Evolutionary conservation across 2,888 invertebrate genomes (phyloP).

Genomic region (Quadriops clusia): DNA sequence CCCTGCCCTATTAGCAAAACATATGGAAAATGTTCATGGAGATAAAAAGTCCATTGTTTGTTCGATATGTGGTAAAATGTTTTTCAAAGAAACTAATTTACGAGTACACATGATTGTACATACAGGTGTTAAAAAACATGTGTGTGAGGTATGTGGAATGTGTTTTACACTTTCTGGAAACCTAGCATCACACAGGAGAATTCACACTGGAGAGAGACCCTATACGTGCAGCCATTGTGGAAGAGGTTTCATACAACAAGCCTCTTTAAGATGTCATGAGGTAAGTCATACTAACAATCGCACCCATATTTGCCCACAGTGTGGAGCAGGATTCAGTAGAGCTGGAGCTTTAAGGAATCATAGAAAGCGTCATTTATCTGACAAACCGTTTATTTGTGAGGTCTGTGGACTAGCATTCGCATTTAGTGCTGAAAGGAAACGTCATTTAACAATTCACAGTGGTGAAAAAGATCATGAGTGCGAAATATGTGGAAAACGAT

Average conservation of each 20-base stretch:
- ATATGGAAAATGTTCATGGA: conserved; percentile 20
- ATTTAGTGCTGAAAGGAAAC: conserved; percentile 19
- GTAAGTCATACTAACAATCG: conserved; percentile 17
- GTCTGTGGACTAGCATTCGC: conserved; percentile 20
- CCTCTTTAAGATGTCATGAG: conserved; percentile 20
- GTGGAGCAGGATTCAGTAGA: conserved; percentile 18
- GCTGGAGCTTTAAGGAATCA: conserved; percentile 19
- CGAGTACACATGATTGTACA: conserved; percentile 20
- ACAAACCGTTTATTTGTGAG: conserved; percentile 17
- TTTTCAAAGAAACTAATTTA: conserved; percentile 19
- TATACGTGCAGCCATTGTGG: conserved; percentile 21
- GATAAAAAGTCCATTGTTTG: conserved; percentile 19
- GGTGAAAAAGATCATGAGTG: conserved; percentile 28
- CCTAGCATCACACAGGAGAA: conserved; percentile 18
- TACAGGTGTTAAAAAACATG: conserved; percentile 19
- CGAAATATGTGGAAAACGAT: conserved; percentile 41
- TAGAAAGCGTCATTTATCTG: conserved; percentile 16
- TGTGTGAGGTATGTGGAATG: conserved; percentile 22
- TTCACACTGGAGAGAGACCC: conserved; percentile 21
- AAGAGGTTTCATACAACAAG: conserved; percentile 19
- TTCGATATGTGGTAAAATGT: conserved; percentile 18
- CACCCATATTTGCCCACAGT: conserved; percentile 19
- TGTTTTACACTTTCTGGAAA: conserved; percentile 19
- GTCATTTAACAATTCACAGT: conserved; percentile 22
- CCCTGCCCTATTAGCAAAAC: conserved; percentile 15